phyloP scores from a whole-genome alignment of 2,797 vertebrate species.

The Oophaga sylvatica region DNA sequence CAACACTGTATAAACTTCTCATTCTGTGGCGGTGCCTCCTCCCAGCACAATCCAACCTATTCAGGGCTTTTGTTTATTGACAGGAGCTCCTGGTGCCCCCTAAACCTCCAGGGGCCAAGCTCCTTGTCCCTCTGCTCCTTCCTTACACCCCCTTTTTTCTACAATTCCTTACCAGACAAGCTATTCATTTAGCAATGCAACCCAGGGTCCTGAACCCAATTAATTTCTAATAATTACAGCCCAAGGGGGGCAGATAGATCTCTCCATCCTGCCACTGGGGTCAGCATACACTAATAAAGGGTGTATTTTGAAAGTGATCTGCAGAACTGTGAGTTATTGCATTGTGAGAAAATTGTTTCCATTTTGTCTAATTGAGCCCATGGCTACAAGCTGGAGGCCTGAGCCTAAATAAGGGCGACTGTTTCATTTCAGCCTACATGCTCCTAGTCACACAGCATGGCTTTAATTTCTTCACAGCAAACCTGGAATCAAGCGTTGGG shows the following conservation, averaged over 20 bases:
- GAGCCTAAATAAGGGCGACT: constrained; percentile 77
- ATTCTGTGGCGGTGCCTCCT: constrained; percentile 18
- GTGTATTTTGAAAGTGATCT: constrained; percentile 83
- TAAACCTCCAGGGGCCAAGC: constrained; percentile 68
- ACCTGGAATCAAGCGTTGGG: constrained; percentile 83
- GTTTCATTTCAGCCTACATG: constrained; percentile 76
- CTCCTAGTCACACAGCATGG: constrained; percentile 73
- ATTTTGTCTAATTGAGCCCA: constrained; percentile 90
- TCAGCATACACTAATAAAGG: constrained; percentile 86
- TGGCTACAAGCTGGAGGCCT: constrained; percentile 75
- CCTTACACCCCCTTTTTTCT: constrained; percentile 68
- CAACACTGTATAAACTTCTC: constrained; percentile 70
- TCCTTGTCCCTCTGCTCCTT: constrained; percentile 66
- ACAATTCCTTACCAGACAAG: constrained; percentile 81
- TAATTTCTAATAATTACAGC: constrained; percentile 96
- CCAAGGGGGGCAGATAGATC: constrained; percentile 83
- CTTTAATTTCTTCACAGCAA: constrained; percentile 84
- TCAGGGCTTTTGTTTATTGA: constrained; percentile 68
- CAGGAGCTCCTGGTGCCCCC: constrained; percentile 65
- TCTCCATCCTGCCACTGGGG: constrained; percentile 79
- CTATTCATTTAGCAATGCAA: constrained; percentile 84
- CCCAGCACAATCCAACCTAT: constrained; percentile 65
- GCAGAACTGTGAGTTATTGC: constrained; percentile 86
- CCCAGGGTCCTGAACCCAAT: constrained; percentile 90
- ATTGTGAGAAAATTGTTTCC: constrained; percentile 89